These are phyloP conservation scores for Poecilia latipinna DNA, from an alignment of 2,113 vertebrate genomes.

Conservation along the genomic window DNA sequence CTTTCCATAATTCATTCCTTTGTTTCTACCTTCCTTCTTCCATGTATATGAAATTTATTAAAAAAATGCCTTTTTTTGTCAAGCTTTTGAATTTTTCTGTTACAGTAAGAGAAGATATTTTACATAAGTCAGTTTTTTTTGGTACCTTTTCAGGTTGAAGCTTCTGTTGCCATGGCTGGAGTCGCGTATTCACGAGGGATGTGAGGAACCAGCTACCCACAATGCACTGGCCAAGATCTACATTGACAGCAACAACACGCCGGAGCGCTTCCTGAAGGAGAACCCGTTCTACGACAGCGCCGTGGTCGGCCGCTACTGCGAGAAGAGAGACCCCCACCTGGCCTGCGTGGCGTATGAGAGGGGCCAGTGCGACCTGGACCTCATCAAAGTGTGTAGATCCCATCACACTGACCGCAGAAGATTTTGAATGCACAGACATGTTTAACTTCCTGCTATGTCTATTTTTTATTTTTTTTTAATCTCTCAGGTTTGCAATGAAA, in stretches of 20 bases:
- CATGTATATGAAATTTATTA: too few relatives aligned
- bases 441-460: neutral
- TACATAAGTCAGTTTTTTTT: too few relatives aligned
- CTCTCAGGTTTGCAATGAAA: conserved; percentile 91
- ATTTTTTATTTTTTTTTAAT: neutral
- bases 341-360: conserved; percentile 91
- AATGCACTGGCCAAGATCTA: conserved; percentile 94
- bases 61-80: too few relatives aligned
- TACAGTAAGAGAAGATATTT: neutral
- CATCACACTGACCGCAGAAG: neutral
- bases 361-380: conserved; percentile 90
- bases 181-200: conserved; percentile 89
- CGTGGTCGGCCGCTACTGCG: conserved; percentile 89
- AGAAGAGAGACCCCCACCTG: conserved; percentile 91
- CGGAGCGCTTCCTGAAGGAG: conserved; percentile 90
- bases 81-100: too few relatives aligned
- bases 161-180: conserved; percentile 91
- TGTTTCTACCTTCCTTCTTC: too few relatives aligned
- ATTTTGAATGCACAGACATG: neutral
- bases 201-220: conserved; percentile 91
- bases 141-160: conserved; percentile 82
- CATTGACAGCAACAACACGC: conserved; percentile 92
- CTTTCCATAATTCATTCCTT: too few relatives aligned
- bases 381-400: conserved; percentile 85
- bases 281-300: conserved; percentile 90